These are phyloP conservation scores for Orchestes rusci DNA, from an alignment of 2,888 invertebrate genomes.

Conservation along the genomic window DNA sequence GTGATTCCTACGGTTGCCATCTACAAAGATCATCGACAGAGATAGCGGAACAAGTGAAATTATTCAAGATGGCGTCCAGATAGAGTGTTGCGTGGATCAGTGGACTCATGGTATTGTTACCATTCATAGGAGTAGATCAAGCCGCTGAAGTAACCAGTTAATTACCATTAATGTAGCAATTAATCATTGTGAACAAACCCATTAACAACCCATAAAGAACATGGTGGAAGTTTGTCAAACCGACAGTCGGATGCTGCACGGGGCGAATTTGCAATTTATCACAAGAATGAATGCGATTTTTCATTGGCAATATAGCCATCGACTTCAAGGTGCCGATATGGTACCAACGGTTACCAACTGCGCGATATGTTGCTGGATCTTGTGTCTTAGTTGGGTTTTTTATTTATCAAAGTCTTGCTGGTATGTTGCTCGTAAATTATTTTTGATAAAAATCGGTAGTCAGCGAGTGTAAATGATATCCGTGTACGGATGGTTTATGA, in stretches of 20 bases:
- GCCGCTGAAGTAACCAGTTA: background rate
- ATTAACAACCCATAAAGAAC: too few species aligned
- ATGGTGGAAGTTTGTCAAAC: constrained; percentile 11
- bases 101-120: background rate
- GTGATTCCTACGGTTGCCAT: constrained; percentile 41
- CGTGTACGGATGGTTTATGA: too few species aligned
- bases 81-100: constrained; percentile 15
- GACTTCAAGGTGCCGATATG: constrained; percentile 16
- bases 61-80: constrained; percentile 41
- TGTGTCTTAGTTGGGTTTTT: too few species aligned
- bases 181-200: too few species aligned
- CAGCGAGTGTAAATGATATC: too few species aligned
- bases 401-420: too few species aligned
- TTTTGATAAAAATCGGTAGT: too few species aligned
- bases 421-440: too few species aligned
- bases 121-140: background rate
- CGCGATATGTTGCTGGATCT: too few species aligned
- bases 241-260: constrained; percentile 10
- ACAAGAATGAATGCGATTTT: constrained; percentile 13
- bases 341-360: too few species aligned
- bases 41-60: constrained; percentile 41
- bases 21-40: constrained; percentile 40
- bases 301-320: constrained; percentile 12
- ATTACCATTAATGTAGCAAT: too few species aligned
- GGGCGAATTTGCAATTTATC: constrained; percentile 13